These are phyloP conservation scores for Agonum fuliginosum DNA, from an alignment of 2,888 invertebrate genomes.

Conservation along the genomic window DNA sequence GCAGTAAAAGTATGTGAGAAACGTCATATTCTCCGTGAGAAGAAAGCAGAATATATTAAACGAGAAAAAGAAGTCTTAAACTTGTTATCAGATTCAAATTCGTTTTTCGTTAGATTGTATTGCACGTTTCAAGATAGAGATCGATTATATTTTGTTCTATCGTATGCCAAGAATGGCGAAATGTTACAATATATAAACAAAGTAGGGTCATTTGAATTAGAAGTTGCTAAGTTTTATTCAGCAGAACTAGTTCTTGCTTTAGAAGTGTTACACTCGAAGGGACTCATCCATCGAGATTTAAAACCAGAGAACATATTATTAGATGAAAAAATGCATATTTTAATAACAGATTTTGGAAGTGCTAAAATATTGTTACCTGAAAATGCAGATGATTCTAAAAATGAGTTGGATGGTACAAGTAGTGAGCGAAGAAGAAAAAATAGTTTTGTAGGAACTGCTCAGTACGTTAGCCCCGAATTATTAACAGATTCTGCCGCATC, in stretches of 20 bases:
- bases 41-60: conserved; percentile 93
- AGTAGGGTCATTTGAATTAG: conserved; percentile 91
- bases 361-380: conserved; percentile 85
- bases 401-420: conserved; percentile 68
- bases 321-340: conserved; percentile 95
- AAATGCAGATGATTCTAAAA: conserved; percentile 63
- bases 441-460: conserved; percentile 98
- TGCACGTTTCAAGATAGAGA: conserved; percentile 97
- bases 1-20: conserved; percentile 99
- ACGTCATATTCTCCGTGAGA: conserved; percentile 92
- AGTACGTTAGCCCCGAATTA: conserved; percentile 98
- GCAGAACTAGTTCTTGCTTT: conserved; percentile 95
- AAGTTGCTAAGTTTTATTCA: conserved; percentile 93
- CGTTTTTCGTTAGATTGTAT: conserved; percentile 94
- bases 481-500: conserved; percentile 84
- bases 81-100: conserved; percentile 85
- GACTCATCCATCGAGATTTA: conserved; percentile 95
- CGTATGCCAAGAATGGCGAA: conserved; percentile 96
- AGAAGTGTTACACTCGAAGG: conserved; percentile 91
- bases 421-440: conserved; percentile 78
- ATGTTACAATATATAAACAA: conserved; percentile 93
- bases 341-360: conserved; percentile 98
- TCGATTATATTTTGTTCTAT: conserved; percentile 95
- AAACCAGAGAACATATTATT: conserved; percentile 99
- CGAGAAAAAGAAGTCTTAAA: conserved; percentile 96